Base-by-base conservation (phyloP, 2,888 invertebrate genomes). In the Rhodophaea formosa region DNA sequence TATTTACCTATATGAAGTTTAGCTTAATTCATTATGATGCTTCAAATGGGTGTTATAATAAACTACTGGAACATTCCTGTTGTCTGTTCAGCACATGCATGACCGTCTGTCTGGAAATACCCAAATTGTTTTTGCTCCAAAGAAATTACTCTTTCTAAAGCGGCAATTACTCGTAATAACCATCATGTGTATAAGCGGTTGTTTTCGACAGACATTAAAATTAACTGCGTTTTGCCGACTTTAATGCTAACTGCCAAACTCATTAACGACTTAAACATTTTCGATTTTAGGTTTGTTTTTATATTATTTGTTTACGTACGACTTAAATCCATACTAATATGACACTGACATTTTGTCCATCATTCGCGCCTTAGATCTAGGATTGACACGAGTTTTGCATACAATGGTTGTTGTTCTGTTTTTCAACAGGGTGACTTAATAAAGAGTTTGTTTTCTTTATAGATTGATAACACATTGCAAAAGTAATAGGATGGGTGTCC, bases 241-340 rank as follows among this genome's bases (percentile, higher is more conserved):
- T 55, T 55, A 35, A 46, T 55, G 35, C 17, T 46, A 55, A 55
- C 16, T 55, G 55, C 46, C 32, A 15, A 42, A 17, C 17, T 52
- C 39, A 52, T 52, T 23, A 32, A 32, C 32, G 3, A 32, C 7
- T 10, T 0, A 35, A 8, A 35, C 0, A 10, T 35, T 8, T 35
- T 35, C 8, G 10, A 35, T 10, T 35, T 35, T 35, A 3, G 3
- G 10, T 39, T 39, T 39, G 12, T 12, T n/a, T 5, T 39, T n/a
- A 12, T 39, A 39, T 39, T 39, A 39, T 35, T 35, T 10, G 8
- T 35, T 8, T 10, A 35, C 10, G 32, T 3, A 32, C 3, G 7
- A 8, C 7, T 32, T n/a, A n/a, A n/a, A n/a, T n/a, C n/a, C n/a
- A n/a, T n/a, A n/a, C n/a, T n/a, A 5, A 23, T 23, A 23, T 23